phyloP scores from a whole-genome alignment of 2,888 invertebrate species.

The Tetranychus truncatus region DNA sequence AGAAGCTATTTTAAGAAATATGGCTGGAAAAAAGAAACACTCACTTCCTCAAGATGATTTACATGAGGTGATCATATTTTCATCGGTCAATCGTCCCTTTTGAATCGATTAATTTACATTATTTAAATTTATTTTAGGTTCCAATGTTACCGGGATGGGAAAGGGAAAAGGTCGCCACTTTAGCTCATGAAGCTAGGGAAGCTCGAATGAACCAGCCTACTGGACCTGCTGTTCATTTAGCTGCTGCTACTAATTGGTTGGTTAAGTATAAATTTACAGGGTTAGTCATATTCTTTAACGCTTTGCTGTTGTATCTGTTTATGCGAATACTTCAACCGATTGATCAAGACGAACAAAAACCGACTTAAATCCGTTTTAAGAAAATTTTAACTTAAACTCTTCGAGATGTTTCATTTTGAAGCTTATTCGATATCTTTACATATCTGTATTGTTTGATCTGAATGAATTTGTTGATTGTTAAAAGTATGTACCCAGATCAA shows the following conservation, averaged over 20 bases:
- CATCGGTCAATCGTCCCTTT: background rate
- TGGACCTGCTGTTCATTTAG: background rate
- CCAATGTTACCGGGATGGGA: slow-evolving; percentile 10
- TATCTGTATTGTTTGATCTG: too few species aligned
- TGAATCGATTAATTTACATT: background rate
- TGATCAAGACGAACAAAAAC: background rate
- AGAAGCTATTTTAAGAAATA: background rate
- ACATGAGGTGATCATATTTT: background rate
- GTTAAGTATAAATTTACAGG: background rate
- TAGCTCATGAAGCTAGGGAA: slow-evolving; percentile 10
- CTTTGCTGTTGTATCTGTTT: background rate
- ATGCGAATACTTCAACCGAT: background rate
- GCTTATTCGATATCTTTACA: too few species aligned
- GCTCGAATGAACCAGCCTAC: slow-evolving; percentile 2
- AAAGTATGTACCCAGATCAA: too few species aligned
- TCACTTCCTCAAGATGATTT: slow-evolving; percentile 6
- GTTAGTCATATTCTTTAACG: background rate
- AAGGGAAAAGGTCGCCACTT: slow-evolving; percentile 1
- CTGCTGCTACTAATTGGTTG: background rate
- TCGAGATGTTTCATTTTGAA: too few species aligned
- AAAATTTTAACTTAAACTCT: too few species aligned
- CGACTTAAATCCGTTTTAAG: too few species aligned
- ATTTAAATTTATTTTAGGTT: background rate
- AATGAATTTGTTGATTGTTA: too few species aligned
- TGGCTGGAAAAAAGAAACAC: background rate